Base-by-base conservation (phyloP, 2,888 invertebrate species). In the Ornithoptera alexandrae region DNA sequence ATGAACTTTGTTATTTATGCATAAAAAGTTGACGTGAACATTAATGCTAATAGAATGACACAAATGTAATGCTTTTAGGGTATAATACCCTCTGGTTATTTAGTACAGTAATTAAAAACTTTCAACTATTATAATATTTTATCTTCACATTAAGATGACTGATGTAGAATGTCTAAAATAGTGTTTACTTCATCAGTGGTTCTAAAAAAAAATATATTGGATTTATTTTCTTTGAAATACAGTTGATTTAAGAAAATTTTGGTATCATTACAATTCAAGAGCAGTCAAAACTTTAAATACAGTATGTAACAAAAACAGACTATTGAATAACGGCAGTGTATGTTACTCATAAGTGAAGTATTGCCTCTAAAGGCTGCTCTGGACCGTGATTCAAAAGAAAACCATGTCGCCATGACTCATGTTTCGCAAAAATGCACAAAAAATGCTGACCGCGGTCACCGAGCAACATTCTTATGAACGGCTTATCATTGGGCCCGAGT, bases 381-480 rank as follows among this genome's bases (percentile, higher is more conserved):
- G 61, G 71, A 58, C 73, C 64, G 73, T 86, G 86, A 87, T 81
- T 88, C 88, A 88, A 85, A 84, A 81, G 82, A 79, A 81, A 84
- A 81, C 79, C 81, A 88, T 86, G 84, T 81, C 78, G 71, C 75
- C 18, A 69, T 89, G 88, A 89, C 72, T 89, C 89, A 88, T 76
- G 78, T 75, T 82, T 81, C 77, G 81, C 83, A 84, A 84, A 84
- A 81, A 78, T 77, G 79, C 78, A 78, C 78, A 75, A 78, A 79
- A 78, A 79, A 76, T 73, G 68, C 69, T 74, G 74, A 74, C 73
- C 73, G 72, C 76, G 82, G 82, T 82, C 83, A 81, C 78, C 73
- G 72, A 76, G 77, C 75, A 73, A 65, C 71, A 72, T 74, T 74
- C 76, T 70, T 76, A 65, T 62, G 71, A 71, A 68, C 63, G 53